Conservation (phyloP, 2,113 vertebrate genomes). For the Chamaetylas fuelleborni region DNA sequence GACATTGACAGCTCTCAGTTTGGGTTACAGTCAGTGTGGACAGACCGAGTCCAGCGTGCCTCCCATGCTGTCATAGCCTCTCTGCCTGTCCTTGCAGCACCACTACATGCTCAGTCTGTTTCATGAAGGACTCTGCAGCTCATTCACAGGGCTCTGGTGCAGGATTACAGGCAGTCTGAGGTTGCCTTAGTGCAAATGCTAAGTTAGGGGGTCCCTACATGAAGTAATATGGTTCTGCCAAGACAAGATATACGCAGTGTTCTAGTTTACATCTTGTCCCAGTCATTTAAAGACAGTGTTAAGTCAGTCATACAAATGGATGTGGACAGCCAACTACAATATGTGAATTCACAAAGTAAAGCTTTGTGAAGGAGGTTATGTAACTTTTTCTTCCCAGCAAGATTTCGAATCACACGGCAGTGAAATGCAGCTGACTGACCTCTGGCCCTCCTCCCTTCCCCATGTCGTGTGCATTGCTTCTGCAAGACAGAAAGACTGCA, state of each 20-base stretch:
- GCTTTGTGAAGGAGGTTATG: background rate
- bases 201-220: background rate
- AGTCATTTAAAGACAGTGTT: background rate
- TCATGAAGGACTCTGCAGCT: background rate
- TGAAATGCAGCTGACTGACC: background rate
- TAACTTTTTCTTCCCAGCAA: background rate
- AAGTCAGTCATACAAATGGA: background rate
- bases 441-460: background rate
- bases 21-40: background rate
- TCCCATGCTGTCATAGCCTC: background rate
- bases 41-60: accelerated
- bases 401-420: background rate
- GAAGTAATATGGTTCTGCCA: background rate
- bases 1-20: background rate
- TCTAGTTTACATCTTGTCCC: background rate
- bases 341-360: background rate
- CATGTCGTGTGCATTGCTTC: background rate
- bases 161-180: background rate
- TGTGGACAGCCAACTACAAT: background rate
- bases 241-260: background rate
- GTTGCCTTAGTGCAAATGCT: background rate
- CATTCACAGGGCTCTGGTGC: background rate
- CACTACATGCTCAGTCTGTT: background rate
- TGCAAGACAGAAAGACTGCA: background rate
- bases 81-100: background rate